Evolutionary conservation across 2,888 invertebrate species (phyloP).

Genomic region (Mycalesis mineus): DNA sequence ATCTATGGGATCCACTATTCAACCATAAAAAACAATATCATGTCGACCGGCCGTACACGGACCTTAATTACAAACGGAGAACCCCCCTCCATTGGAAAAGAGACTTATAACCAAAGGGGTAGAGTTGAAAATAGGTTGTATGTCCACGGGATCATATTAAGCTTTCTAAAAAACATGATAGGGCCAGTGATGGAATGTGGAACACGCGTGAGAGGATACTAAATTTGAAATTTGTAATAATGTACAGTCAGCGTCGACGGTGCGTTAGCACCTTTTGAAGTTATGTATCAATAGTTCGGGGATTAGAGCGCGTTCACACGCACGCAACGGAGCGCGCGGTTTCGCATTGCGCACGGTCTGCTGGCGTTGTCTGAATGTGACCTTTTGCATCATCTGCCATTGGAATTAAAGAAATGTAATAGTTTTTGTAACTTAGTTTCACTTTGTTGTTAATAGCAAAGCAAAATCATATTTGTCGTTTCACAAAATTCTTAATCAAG

Average conservation of each 20-base stretch:
- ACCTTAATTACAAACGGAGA: constrained; percentile 63
- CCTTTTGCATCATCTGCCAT: not conserved
- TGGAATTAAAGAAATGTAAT: not conserved
- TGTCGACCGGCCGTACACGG: constrained; percentile 57
- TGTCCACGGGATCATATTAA: constrained; percentile 44
- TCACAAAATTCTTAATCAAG: too few species aligned
- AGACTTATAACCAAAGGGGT: constrained; percentile 24
- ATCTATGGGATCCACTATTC: constrained; percentile 67
- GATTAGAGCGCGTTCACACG: constrained; percentile 7
- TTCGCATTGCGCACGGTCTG: constrained; percentile 8
- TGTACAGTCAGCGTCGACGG: constrained; percentile 29
- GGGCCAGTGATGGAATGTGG: constrained; percentile 67
- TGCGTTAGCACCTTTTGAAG: constrained; percentile 21
- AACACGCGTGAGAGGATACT: constrained; percentile 50
- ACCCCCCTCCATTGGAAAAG: constrained; percentile 27
- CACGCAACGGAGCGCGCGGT: constrained; percentile 6
- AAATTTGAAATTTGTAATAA: constrained; percentile 41
- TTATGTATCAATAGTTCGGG: constrained; percentile 11
- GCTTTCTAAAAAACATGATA: constrained; percentile 72
- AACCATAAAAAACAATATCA: constrained; percentile 73
- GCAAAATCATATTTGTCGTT: too few species aligned
- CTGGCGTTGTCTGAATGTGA: not conserved
- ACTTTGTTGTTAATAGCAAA: too few species aligned
- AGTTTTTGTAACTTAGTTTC: not conserved
- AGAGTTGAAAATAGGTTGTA: constrained; percentile 34